Base-by-base conservation (phyloP, 2,113 vertebrate species). In the Coptodon bakossiorum region DNA sequence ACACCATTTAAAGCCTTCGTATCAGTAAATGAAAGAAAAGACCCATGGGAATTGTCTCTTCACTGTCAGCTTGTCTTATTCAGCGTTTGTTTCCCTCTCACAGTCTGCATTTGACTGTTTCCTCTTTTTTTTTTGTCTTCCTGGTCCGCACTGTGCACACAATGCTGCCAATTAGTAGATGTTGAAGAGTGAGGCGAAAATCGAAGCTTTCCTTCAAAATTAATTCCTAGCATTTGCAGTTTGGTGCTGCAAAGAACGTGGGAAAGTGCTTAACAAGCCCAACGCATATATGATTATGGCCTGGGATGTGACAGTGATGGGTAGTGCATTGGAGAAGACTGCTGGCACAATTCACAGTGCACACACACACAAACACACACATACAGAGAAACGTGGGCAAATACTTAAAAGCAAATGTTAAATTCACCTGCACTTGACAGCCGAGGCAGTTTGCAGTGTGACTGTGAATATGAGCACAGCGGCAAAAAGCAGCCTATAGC, bases 141-240 rank as follows among this genome's bases (percentile, higher is more conserved):
- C 9, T 48, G 12, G 11, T 83, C 53, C 29, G 82, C 29, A 36
- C 84, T 63, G 71, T 59, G 82, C 34, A 3, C 85, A 88, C 90
- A 93, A 82, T 90, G 87, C 86, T 81, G 87, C 92, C 93, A 95
- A 94, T 95, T 95, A 93, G 92, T 92, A 94, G 90, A 95, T 90
- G 87, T 86, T 5, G 38, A 86, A 93, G 82, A 85, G 80, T 9
- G 52, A 92, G 85, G 56, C 50, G 22, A 89, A 80, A 85, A 81
- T 82, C 27, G 63, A 82, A 81, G 73, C 68, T 68, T 90, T 90
- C 48, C 89, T 81, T 92, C 92, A 86, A 86, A 91, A 57, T 87
- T 90, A 88, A 85, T 88, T 91, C 81, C 9, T 50, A 7, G 17
- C 61, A 91, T 93, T 92, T 91, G 88, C 85, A 89, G 85, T 91